phyloP scores from a whole-genome alignment of 1,140 invertebrate genomes.

The Zaprionus gabonicus region DNA sequence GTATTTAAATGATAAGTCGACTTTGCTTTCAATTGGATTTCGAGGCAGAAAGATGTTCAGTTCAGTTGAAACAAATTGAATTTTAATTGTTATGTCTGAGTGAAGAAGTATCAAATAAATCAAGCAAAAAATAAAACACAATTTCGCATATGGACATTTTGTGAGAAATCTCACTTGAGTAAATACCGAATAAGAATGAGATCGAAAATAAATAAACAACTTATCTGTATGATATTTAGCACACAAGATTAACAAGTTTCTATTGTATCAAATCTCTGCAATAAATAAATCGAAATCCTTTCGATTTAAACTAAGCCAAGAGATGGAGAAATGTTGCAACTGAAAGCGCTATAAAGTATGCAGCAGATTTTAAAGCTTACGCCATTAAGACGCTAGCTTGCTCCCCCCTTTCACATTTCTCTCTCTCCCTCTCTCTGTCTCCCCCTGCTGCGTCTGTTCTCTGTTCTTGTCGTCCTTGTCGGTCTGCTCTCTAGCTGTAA shows the following conservation, averaged over 20 bases:
- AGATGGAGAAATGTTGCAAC: conserved; percentile 6
- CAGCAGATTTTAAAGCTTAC: conserved; percentile 65
- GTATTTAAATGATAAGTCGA: conserved; percentile 2
- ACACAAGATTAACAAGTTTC: not conserved
- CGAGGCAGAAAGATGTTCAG: not conserved
- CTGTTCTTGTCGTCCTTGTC: conserved; percentile 5
- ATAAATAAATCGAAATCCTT: not conserved
- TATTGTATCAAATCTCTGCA: not conserved
- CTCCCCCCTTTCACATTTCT: conserved; percentile 15
- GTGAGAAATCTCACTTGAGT: not conserved
- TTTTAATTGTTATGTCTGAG: not conserved
- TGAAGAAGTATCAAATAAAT: not conserved
- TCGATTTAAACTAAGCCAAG: conserved; percentile 1
- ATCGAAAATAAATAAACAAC: not conserved
- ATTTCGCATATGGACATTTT: not conserved
- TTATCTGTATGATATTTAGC: not conserved
- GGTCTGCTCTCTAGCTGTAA: conserved; percentile 22
- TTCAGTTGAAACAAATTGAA: not conserved
- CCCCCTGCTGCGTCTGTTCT: conserved; percentile 3
- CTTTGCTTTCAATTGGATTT: not conserved
- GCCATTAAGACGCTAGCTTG: conserved; percentile 47
- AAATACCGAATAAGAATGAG: not conserved
- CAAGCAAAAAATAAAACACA: not conserved
- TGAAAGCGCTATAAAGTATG: conserved; percentile 42
- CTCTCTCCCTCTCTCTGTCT: conserved; percentile 6